These are phyloP conservation scores for Cyrtodaria siliqua DNA, from an alignment of 2,888 invertebrate genomes.

Conservation along the genomic window DNA sequence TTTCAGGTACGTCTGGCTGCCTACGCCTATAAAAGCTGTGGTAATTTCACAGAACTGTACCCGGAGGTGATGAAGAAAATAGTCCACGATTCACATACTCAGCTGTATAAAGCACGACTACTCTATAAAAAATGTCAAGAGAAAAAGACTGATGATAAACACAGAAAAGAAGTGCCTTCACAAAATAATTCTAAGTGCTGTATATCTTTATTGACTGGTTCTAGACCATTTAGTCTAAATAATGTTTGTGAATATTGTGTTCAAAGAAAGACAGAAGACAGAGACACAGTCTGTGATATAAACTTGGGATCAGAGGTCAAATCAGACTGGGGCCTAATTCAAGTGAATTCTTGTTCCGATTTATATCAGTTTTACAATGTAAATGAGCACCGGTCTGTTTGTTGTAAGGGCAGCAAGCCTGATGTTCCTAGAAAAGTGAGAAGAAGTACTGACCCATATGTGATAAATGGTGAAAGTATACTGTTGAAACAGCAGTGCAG, in stretches of 20 bases:
- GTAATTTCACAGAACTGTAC: constrained; percentile 32
- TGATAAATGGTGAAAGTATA: constrained; percentile 63
- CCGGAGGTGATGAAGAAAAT: constrained; percentile 8
- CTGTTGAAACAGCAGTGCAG: constrained; percentile 66
- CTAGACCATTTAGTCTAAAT: constrained; percentile 15
- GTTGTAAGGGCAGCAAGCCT: constrained; percentile 67
- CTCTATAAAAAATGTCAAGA: constrained; percentile 42
- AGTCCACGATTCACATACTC: constrained; percentile 19
- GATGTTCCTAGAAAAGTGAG: constrained; percentile 43
- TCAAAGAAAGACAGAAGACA: constrained; percentile 26
- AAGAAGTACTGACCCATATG: constrained; percentile 71
- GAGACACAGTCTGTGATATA: constrained; percentile 55
- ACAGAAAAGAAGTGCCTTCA: constrained; percentile 25
- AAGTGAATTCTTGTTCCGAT: constrained; percentile 69
- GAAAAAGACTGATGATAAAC: constrained; percentile 14
- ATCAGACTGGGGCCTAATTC: constrained; percentile 40
- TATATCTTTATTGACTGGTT: constrained; percentile 57
- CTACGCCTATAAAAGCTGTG: constrained; percentile 49
- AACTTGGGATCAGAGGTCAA: constrained; percentile 30
- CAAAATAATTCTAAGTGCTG: constrained; percentile 66
- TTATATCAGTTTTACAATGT: constrained; percentile 73
- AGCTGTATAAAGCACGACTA: constrained; percentile 13
- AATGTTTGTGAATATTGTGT: constrained; percentile 74
- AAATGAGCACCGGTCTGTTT: constrained; percentile 73
- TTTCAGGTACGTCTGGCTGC: constrained; percentile 45